Evolutionary conservation across 2,888 invertebrate genomes (phyloP).

Genomic region (Calameuta filiformis): DNA sequence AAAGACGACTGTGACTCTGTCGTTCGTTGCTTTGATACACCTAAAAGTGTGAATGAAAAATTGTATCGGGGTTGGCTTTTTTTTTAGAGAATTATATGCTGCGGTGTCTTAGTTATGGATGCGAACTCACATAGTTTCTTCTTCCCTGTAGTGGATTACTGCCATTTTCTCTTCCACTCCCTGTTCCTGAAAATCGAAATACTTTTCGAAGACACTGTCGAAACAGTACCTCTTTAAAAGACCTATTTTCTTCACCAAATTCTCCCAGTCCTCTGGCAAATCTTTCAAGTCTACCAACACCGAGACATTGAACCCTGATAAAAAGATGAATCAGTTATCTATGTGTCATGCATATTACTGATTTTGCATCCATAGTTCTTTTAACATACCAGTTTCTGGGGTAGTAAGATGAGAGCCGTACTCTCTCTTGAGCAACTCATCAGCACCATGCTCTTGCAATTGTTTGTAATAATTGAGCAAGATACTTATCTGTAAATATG

Average conservation of each 20-base stretch:
- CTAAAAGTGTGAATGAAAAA: conserved; percentile 67
- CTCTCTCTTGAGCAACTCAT: conserved; percentile 92
- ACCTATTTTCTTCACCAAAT: conserved; percentile 90
- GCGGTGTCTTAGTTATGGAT: background rate
- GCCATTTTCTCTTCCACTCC: conserved; percentile 94
- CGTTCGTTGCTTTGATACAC: conserved; percentile 97
- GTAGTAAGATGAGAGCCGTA: conserved; percentile 87
- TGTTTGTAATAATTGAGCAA: conserved; percentile 98
- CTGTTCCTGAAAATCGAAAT: conserved; percentile 97
- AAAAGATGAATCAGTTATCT: conserved; percentile 18
- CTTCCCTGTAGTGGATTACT: conserved; percentile 97
- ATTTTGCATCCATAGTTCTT: background rate
- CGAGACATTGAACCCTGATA: conserved; percentile 92
- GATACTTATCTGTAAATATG: conserved; percentile 86
- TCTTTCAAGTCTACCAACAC: conserved; percentile 92
- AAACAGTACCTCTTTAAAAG: conserved; percentile 98
- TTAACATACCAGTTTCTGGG: conserved; percentile 83
- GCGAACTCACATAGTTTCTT: conserved; percentile 92
- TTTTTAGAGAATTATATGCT: background rate
- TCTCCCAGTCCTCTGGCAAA: conserved; percentile 91
- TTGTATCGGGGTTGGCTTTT: background rate
- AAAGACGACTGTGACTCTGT: conserved; percentile 99
- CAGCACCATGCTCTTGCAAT: conserved; percentile 97
- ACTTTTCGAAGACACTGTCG: conserved; percentile 99
- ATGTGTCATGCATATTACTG: background rate